Evolutionary conservation across 1,140 invertebrate species (phyloP).

Genomic region (Drosophila sucinea): DNA sequence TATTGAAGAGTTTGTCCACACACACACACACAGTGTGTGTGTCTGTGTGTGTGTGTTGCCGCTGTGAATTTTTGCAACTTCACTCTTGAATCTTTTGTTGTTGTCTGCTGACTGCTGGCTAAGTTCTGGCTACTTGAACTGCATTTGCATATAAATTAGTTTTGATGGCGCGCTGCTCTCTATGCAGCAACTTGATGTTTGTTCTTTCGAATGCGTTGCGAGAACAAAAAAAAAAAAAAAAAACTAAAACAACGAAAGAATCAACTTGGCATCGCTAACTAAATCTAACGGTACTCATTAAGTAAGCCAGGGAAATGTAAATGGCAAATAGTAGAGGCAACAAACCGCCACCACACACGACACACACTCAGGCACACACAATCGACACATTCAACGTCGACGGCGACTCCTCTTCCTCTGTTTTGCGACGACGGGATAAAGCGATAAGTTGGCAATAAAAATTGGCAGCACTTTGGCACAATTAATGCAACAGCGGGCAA

Average conservation of each 20-base stretch:
- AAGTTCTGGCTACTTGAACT: conserved; percentile 68
- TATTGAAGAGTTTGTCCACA: conserved; percentile 11
- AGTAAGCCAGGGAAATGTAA: conserved; percentile 39
- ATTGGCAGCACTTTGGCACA: conserved; percentile 78
- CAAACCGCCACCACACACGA: conserved; percentile 61
- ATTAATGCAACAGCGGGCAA: conserved; percentile 47
- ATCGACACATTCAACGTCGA: conserved; percentile 3
- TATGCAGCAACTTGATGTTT: conserved; percentile 72
- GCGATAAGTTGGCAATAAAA: conserved; percentile 80
- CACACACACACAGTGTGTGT: too few relatives aligned
- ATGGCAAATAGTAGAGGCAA: conserved; percentile 1
- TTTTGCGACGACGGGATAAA: conserved; percentile 40
- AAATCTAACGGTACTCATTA: conserved; percentile 75
- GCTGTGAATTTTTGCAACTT: conserved; percentile 21
- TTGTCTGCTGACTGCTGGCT: conserved; percentile 4
- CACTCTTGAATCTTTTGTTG: conserved; percentile 48
- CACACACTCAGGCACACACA: conserved; percentile 28
- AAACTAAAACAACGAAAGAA: conserved; percentile 16
- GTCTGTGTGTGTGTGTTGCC: neutral
- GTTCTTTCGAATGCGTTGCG: conserved; percentile 71
- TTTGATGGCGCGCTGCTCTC: conserved; percentile 63
- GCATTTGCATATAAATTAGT: conserved; percentile 81
- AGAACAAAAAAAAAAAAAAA: conserved; percentile 21
- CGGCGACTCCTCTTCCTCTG: conserved; percentile 2
- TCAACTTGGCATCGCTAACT: conserved; percentile 47